Base-by-base conservation (phyloP, 2,113 vertebrate species). In the Brachirus orientalis region DNA sequence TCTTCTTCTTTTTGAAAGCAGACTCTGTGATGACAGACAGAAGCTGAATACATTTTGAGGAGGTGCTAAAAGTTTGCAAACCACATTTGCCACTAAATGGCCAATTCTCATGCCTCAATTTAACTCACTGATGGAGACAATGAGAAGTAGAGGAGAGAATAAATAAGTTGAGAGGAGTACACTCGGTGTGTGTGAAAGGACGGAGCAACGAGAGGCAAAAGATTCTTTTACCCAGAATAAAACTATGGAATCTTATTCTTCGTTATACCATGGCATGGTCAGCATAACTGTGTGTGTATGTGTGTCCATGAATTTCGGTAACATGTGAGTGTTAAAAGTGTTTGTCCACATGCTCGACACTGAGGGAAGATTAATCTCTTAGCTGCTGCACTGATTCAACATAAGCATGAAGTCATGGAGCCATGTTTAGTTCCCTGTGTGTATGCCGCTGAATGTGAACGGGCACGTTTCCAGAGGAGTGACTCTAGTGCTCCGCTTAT, bases 191-290 rank as follows among this genome's bases (percentile, higher is more conserved):
- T 48, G 53, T 41, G 43, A 56, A 14, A 56, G 53, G 12, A 55
- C 33, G 40, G 28, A 13, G 61, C 18, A 36, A 3, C 8, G 44
- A 53, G 67, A 73, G 45, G 73, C 82, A 64, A 66, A 86, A 73
- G 80, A 81, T 88, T 84, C 78, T 74, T 72, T 20, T 56, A 83
- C 86, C 85, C 63, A 86, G 77, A 90, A 89, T 90, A 90, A 88
- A 83, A 69, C 56, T 60, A 10, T n/a, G 62, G 80, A 72, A 48
- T 80, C 79, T 56, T 37, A 46, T 62, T 54, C 61, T 38, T 22
- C 43, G 19, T 58, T 54, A 10, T 28, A 53, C 38, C 63, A 37
- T 28, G 64, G 60, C 60, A 36, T 1, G 40, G 48, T 58, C 58
- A 28, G 53, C 28, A 51, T 51, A 8, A 46, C 8, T 28, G 12